Evolutionary conservation across 2,113 vertebrate genomes (phyloP), one percentile per base, ranked within the genome.

Genomic region (Elanus axillaris): DNA sequence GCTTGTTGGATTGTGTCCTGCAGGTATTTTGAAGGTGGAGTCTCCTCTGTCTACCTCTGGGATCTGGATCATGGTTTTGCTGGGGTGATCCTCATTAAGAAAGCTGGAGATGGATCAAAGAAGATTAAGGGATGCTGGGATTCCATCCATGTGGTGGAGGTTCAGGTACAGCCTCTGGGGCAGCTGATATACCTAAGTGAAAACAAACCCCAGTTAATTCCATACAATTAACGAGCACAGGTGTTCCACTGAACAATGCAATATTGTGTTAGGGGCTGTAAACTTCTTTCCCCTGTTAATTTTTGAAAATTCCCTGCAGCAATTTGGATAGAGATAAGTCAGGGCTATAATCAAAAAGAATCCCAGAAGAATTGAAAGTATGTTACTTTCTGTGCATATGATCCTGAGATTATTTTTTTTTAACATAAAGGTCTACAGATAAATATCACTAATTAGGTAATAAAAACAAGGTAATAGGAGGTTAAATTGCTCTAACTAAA

Each of bases 121-220:
- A 99, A 99, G 98, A 99, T 99, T 97, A 99, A 99, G 96, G 99
- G 99, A 86, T 99, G 99, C 98, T 99, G 99, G 99, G 99, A 99
- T 98, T 99, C 99, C 96, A 99, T 99, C 98, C 99, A 99, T 25
- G 99, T 99, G 98, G 99, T 99, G 96, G 99, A 99, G 98, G 99
- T 99, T 97, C 99, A 99, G 99, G 99, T 99, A 98, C 94, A 91
- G 77, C 90, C 91, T 50, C 74, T 68, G 77, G 67, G n/a, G 94
- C 89, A 71, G 79, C 86, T 32, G 62, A 86, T 15, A 32, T 38
- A 78, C 56, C 80, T 8, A 5, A 64, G 81, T 52, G 85, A 66
- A 85, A 53, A 93, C 85, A 91, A 95, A 73, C 55, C 71, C 69
- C 73, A 56, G 43, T 92, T 94, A 96, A 95, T 96, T 96, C 89